Evolutionary conservation across 1,140 invertebrate genomes (phyloP), one percentile per base, ranked within the genome.

Genomic region (Cylas formicarius): DNA sequence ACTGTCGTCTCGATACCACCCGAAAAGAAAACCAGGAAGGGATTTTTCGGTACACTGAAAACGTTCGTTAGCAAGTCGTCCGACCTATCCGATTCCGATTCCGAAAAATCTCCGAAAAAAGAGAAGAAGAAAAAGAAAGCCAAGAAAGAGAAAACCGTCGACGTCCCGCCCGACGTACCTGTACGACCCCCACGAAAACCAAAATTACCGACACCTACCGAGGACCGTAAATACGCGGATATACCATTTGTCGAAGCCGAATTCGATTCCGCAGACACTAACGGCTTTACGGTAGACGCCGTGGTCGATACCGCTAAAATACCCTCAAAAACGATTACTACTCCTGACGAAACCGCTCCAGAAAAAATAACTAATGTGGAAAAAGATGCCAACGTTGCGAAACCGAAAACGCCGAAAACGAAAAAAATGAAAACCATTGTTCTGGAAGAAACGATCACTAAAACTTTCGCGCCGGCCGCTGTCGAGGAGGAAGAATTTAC

Each of bases 11-110:
- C 22, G 17, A 44, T 38, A 19, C 52, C 57, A 29, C 57, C 60
- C 21, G 57, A 62, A 11, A 57, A 58, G 28, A 66, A 62, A 53
- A 29, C 44, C 7, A 66, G 62, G 46, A 55, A 55, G 33, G 58
- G 63, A 10, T 61, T 67, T 34, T 60, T 67, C 28, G 61, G 61
- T 20, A 59, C 64, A 5, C 44, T 66, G 1, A 63, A 63, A 55
- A 58, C 50, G 10, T 60, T 65, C 19, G 61, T 65, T 18, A 48
- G 53, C 16, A 55, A 56, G 38, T 65, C 64, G 4, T 54, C 57
- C 14, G 64, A 66, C 29, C 42, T 52, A n/a, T 63, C 62, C 19
- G 62, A 64, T 45, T 64, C 61, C 4, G 63, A 66, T 35, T 60
- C 61, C 9, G 62, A 66, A 43, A 62, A 59, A 55, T 56, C 56